These are phyloP conservation scores for Callionymus lyra DNA, from an alignment of 2,113 vertebrate genomes.

Conservation along the genomic window DNA sequence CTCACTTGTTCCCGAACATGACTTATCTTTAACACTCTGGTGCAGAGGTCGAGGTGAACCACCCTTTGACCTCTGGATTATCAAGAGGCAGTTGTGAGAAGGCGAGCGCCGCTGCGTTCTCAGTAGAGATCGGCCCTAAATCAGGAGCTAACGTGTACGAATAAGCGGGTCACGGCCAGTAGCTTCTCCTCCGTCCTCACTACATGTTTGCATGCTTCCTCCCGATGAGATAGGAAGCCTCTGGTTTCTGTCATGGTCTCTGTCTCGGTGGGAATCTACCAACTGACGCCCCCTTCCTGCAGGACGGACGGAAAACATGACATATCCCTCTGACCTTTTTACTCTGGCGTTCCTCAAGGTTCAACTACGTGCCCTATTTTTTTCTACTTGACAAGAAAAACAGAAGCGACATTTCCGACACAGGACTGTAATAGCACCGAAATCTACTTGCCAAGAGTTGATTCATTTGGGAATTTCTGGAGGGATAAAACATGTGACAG, in stretches of 20 bases:
- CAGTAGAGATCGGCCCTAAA: constrained; percentile 46
- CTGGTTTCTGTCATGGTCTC: constrained; percentile 85
- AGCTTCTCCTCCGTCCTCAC: constrained; percentile 37
- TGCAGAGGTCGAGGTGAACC: constrained; percentile 15
- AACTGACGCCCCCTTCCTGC: constrained; percentile 14
- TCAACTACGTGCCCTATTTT: no score
- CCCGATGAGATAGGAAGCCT: constrained; percentile 73
- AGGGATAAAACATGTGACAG: no score
- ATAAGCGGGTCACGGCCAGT: constrained; percentile 9
- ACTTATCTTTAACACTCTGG: no score
- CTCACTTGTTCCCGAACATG: constrained; percentile 15
- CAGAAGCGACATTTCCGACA: no score
- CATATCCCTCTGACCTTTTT: constrained; percentile 50
- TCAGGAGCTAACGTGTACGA: constrained; percentile 27
- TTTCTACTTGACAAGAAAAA: no score
- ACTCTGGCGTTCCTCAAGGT: constrained; percentile 9
- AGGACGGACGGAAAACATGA: constrained; percentile 50
- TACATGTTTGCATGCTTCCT: constrained; percentile 53
- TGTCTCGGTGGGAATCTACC: constrained; percentile 80
- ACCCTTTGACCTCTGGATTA: constrained; percentile 57
- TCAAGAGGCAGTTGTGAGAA: constrained; percentile 63
- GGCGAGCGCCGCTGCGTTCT: constrained; percentile 53
- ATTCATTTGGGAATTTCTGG: no score
- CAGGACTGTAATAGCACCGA: no score
- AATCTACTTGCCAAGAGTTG: no score